phyloP scores from a whole-genome alignment of 2,888 invertebrate genomes.

The Pseudococcus viburni region DNA sequence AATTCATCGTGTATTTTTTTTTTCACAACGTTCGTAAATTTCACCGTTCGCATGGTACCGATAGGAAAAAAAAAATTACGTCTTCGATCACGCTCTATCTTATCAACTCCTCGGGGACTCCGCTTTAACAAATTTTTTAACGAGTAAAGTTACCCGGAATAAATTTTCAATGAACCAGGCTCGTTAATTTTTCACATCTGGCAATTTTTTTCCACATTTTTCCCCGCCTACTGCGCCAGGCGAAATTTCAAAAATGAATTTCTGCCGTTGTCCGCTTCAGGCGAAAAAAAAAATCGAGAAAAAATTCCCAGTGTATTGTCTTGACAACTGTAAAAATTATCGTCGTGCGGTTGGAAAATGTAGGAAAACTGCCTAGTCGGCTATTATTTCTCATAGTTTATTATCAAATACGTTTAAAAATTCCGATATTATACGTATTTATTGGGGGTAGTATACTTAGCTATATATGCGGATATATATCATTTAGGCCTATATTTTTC shows the following conservation, averaged over 20 bases:
- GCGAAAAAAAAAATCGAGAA: neutral
- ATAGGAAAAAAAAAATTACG: neutral
- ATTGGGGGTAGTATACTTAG: neutral
- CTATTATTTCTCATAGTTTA: neutral
- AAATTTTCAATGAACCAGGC: neutral
- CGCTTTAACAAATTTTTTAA: constrained; percentile 22
- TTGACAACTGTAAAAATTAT: constrained; percentile 22
- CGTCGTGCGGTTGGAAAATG: neutral
- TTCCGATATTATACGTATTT: constrained; percentile 12
- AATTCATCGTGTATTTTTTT: too few species aligned
- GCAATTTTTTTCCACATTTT: neutral
- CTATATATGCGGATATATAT: neutral
- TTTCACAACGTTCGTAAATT: too few species aligned
- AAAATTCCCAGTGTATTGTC: constrained; percentile 1
- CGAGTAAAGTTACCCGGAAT: constrained; percentile 18
- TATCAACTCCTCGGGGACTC: neutral
- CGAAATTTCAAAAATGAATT: neutral
- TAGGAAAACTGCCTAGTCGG: neutral
- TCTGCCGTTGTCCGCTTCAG: neutral
- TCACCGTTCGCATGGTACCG: too few species aligned
- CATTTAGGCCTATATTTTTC: neutral
- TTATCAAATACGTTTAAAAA: constrained; percentile 17
- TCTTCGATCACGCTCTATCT: constrained; percentile 5
- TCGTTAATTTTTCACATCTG: constrained; percentile 35
- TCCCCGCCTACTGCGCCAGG: too few species aligned